These are phyloP conservation scores for Chaetoderma sp. DNA, from an alignment of 2,888 invertebrate genomes.

Conservation along the genomic window DNA sequence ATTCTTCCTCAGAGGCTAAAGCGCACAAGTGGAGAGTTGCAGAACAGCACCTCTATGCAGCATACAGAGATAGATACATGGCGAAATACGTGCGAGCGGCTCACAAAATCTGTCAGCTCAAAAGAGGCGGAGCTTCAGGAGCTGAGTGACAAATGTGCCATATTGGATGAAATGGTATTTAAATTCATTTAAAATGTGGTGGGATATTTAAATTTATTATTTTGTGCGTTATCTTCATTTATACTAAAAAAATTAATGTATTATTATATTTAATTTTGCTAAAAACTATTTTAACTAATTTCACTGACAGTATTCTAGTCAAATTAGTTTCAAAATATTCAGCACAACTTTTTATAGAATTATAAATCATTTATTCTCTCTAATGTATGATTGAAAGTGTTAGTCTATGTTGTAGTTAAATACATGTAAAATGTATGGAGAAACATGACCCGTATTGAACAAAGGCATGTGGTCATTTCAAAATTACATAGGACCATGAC, in stretches of 20 bases:
- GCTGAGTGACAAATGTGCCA: constrained; percentile 47
- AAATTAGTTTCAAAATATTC: no score
- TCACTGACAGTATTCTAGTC: no score
- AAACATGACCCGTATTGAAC: no score
- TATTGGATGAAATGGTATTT: constrained; percentile 51
- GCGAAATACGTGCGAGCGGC: constrained; percentile 57
- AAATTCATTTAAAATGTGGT: neutral
- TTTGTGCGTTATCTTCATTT: neutral
- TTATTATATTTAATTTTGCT: no score
- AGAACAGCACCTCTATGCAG: constrained; percentile 44
- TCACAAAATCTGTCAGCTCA: constrained; percentile 51
- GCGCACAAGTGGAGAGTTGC: constrained; percentile 53
- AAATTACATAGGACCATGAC: no score
- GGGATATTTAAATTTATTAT: neutral
- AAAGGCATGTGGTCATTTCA: no score
- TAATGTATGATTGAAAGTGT: no score
- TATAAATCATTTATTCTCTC: no score
- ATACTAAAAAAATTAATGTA: neutral
- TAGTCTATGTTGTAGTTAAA: no score
- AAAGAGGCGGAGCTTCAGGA: constrained; percentile 59
- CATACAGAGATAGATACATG: constrained; percentile 56
- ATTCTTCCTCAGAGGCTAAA: constrained; percentile 49
- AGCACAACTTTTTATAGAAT: no score
- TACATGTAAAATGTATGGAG: no score
- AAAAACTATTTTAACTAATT: no score